Percentiles rank a stretch among this genome's conserved stretches.
These are phyloP conservation scores for Rhincodon typus DNA, from an alignment of 2,797 vertebrate genomes.

Conservation along the genomic window DNA sequence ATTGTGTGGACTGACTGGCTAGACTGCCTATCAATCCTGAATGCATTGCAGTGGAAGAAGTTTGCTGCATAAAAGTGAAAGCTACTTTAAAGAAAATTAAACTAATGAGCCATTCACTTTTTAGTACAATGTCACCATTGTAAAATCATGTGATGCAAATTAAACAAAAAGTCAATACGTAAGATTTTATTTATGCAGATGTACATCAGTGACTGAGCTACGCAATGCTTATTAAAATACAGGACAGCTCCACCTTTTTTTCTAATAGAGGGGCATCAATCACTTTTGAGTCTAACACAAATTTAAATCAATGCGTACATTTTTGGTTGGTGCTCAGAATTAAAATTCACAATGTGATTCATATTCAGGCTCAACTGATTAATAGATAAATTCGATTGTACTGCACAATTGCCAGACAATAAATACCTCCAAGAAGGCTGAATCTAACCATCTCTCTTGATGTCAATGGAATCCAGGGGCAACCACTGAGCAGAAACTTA, in stretches of 20 bases:
- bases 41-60: neutral
- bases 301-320: neutral
- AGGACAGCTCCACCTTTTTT: neutral
- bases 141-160: neutral
- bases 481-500: too few species aligned
- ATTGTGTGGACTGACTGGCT: neutral
- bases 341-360: neutral
- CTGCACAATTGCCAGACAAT: too few species aligned
- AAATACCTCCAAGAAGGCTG: too few species aligned
- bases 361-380: too few species aligned
- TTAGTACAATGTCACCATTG: neutral
- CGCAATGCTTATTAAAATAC: neutral
- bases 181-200: neutral
- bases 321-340: neutral
- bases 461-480: too few species aligned
- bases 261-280: neutral
- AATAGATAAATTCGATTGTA: too few species aligned
- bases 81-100: conserved; percentile 24
- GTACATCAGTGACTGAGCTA: neutral
- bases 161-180: neutral
- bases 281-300: neutral
- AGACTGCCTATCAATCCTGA: neutral
- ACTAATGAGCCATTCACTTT: conserved; percentile 5
- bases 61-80: neutral
- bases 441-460: too few species aligned